These are phyloP conservation scores for Netelia fuscicornis DNA, from an alignment of 2,888 invertebrate species.

Conservation along the genomic window DNA sequence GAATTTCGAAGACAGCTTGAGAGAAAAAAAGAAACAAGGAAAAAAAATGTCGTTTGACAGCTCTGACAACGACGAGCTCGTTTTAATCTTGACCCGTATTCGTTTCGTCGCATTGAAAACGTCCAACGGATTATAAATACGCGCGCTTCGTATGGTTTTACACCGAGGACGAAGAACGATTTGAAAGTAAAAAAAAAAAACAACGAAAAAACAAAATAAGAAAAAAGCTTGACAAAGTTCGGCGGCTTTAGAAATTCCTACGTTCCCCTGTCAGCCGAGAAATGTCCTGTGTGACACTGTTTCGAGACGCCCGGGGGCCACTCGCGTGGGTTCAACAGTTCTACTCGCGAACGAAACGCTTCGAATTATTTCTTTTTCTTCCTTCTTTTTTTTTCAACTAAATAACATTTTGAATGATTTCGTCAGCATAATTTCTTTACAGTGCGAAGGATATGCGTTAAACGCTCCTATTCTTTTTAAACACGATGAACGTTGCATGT, in stretches of 20 bases:
- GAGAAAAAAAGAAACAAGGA: not conserved
- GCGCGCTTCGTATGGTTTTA: constrained; percentile 39
- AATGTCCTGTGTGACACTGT: constrained; percentile 37
- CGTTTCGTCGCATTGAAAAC: constrained; percentile 25
- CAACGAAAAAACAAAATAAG: not conserved
- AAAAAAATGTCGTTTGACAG: constrained; percentile 54
- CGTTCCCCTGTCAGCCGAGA: constrained; percentile 1
- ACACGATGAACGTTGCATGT: constrained; percentile 19
- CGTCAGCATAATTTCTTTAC: constrained; percentile 56
- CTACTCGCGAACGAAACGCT: not conserved
- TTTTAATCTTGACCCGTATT: constrained; percentile 41
- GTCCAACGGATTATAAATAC: constrained; percentile 38
- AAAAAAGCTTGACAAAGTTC: constrained; percentile 45
- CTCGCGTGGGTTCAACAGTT: constrained; percentile 37
- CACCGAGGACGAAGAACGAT: constrained; percentile 36
- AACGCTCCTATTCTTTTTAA: constrained; percentile 2
- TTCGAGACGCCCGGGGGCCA: constrained; percentile 54
- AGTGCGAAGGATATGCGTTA: not conserved
- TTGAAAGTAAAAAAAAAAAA: not conserved
- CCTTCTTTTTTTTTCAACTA: constrained; percentile 3
- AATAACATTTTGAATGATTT: constrained; percentile 25
- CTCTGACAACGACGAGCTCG: constrained; percentile 52
- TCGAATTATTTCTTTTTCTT: constrained; percentile 3
- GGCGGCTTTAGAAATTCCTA: constrained; percentile 44
- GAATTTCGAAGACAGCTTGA: not conserved